Base-by-base conservation (phyloP, 30 jellyfish, hydroid and myxozoan species). In the Hydractinia echinata region DNA sequence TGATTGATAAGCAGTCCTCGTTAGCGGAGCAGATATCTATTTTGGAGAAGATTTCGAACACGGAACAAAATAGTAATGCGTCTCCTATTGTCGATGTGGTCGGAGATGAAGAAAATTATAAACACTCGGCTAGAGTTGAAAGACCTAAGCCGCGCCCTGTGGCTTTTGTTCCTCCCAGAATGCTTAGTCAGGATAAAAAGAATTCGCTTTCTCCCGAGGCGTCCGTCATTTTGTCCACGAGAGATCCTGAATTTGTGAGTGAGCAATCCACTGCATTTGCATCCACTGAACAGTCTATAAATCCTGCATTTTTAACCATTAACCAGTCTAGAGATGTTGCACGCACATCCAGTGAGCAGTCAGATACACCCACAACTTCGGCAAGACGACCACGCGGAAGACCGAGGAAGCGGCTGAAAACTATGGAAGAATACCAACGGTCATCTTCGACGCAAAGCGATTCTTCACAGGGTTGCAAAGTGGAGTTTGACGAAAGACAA, bases 81-180 rank as follows among this genome's bases (percentile, higher is more conserved):
- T n/a, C 30, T 64, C 73, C 54, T 48, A 19, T 18, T 18, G 55
- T 54, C 56, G 76, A 79, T 66, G 68, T 10, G 7, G 77, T 77
- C 61, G 49, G 49, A 19, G 60, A 49, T 20, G 79, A 5, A 0
- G 82, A 60, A 30, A 55, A 19, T 44, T 15, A 56, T 7, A 78
- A 78, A 71, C 76, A 69, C 54, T 81, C 84, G 50, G 20, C 55
- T 48, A 84, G 64, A 44, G 85, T 64, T 21, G 89, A 76, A n/a
- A 80, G 77, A 53, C 69, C 85, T 18, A 92, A 84, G 70, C 76
- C 83, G 56, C 93, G 89, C 53, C 99, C 99, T 15, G 91, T 93
- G 18, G 99, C 99, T 50, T 79, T 83, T 11, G 99, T 93, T 8
- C 95, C 99, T 4, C 99, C 99, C 15, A 74, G 96, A 13, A 93